Percentiles rank a stretch among this genome's conserved stretches.
These are phyloP conservation scores for Cacoxenus indagator DNA, from an alignment of 2,888 invertebrate species.

Conservation along the genomic window DNA sequence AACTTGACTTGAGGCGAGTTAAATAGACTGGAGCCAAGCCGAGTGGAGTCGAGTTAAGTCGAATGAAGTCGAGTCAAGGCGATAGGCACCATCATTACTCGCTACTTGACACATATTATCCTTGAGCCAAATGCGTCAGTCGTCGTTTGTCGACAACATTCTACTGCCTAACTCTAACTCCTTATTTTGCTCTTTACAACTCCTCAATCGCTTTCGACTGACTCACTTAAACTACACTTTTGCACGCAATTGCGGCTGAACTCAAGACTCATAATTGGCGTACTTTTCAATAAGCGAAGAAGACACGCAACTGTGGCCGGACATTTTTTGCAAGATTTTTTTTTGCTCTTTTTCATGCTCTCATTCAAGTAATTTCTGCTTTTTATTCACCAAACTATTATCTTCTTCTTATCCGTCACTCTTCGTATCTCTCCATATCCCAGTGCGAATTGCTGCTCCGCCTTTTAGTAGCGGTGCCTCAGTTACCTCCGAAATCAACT, in stretches of 20 bases:
- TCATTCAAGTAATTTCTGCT: not conserved
- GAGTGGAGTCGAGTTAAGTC: too few relatives aligned
- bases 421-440: not conserved
- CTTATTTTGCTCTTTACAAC: not conserved
- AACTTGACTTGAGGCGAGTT: not conserved
- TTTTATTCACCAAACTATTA: not conserved
- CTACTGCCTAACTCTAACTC: not conserved
- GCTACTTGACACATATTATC: conserved; percentile 23
- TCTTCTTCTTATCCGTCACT: not conserved
- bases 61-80: too few relatives aligned
- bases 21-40: too few relatives aligned
- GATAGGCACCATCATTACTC: too few relatives aligned
- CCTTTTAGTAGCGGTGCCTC: conserved; percentile 51
- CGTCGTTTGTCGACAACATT: not conserved
- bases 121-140: conserved; percentile 27
- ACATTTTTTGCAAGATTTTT: not conserved
- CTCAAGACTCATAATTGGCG: not conserved
- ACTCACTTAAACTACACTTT: conserved; percentile 7
- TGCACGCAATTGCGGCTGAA: conserved; percentile 9
- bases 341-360: conserved; percentile 5
- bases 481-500: conserved; percentile 27
- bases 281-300: not conserved
- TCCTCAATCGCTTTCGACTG: too few relatives aligned
- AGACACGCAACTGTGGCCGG: not conserved
- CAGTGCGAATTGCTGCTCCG: conserved; percentile 66